These are phyloP conservation scores for Saturnia pavonia DNA, from an alignment of 2,888 invertebrate species.

Conservation along the genomic window DNA sequence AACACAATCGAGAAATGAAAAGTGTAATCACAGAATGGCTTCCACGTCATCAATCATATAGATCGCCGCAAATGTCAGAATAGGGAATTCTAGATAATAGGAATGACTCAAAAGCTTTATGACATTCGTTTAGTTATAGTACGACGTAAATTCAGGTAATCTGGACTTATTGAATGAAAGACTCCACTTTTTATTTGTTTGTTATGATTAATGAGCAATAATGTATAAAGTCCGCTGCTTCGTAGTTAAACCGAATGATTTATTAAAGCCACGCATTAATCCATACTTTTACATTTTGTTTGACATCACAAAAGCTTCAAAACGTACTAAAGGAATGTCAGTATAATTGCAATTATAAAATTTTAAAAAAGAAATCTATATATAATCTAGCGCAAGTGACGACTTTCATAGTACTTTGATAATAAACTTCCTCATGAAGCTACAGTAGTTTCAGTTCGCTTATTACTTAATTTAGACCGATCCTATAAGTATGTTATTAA, in stretches of 20 bases:
- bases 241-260: neutral
- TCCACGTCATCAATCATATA: conserved; percentile 43
- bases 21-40: conserved; percentile 39
- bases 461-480: neutral
- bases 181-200: neutral
- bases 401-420: no score
- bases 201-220: neutral
- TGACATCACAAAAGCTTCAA: neutral
- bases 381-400: neutral
- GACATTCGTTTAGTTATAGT: neutral
- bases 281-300: neutral
- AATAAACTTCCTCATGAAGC: neutral
- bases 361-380: neutral
- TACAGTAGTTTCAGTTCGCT: neutral
- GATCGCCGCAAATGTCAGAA: conserved; percentile 43
- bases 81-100: conserved; percentile 51
- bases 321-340: neutral
- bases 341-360: neutral
- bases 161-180: neutral
- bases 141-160: neutral
- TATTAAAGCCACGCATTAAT: neutral
- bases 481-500: neutral
- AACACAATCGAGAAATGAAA: conserved; percentile 48
- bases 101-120: conserved; percentile 43
- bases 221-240: neutral